Evolutionary conservation across 1,140 invertebrate genomes (phyloP).

Genomic region (Temnothorax longispinosus): DNA sequence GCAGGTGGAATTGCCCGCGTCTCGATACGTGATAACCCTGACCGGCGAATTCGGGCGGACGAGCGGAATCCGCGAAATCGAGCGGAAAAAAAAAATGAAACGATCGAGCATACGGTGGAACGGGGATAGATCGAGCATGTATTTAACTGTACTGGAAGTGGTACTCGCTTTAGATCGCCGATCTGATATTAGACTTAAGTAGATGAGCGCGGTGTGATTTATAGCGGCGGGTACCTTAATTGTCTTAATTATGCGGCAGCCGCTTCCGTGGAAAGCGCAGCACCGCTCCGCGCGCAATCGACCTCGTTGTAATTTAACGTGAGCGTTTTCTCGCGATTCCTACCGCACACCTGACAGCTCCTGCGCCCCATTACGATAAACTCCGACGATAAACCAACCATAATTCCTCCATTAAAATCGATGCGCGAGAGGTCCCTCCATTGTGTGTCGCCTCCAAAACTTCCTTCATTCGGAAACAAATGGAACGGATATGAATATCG

Average conservation of each 20-base stretch:
- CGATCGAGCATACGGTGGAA: not conserved
- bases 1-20: slow-evolving; percentile 40
- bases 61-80: slow-evolving; percentile 35
- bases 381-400: slow-evolving; percentile 26
- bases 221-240: slow-evolving; percentile 62
- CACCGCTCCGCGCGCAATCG: slow-evolving; percentile 40
- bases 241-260: slow-evolving; percentile 67
- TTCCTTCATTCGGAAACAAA: slow-evolving; percentile 28
- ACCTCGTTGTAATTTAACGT: slow-evolving; percentile 50
- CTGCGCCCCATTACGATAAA: slow-evolving; percentile 44
- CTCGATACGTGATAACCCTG: not conserved
- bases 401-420: slow-evolving; percentile 50
- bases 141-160: slow-evolving; percentile 42
- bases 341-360: not conserved
- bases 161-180: slow-evolving; percentile 55
- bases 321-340: slow-evolving; percentile 52
- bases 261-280: slow-evolving; percentile 68
- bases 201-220: slow-evolving; percentile 65
- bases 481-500: slow-evolving; percentile 27
- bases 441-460: slow-evolving; percentile 25
- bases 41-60: not conserved
- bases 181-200: slow-evolving; percentile 63
- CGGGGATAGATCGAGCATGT: slow-evolving; percentile 34
- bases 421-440: not conserved
- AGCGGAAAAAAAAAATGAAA: not conserved